phyloP scores from a whole-genome alignment of 2,113 vertebrate genomes.

The Pangasianodon gigas region DNA sequence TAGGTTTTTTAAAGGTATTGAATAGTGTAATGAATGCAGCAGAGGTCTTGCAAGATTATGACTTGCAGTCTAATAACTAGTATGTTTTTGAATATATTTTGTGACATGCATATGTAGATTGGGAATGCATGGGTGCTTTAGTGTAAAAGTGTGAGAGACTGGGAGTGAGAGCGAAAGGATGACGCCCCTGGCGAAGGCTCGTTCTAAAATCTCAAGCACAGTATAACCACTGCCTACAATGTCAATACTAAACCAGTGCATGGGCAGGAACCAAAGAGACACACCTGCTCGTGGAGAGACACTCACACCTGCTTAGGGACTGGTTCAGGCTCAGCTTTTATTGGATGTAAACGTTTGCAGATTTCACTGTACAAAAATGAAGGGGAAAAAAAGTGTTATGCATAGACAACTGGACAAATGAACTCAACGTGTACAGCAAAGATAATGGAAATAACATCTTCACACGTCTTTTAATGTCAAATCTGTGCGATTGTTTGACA shows the following conservation, averaged over 20 bases:
- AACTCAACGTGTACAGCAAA: slow-evolving; percentile 9
- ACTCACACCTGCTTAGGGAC: background rate
- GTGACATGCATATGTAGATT: background rate
- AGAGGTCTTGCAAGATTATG: slow-evolving; percentile 7
- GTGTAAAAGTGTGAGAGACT: background rate
- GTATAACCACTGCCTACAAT: slow-evolving; percentile 42
- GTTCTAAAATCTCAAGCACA: slow-evolving; percentile 8
- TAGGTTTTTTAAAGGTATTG: background rate
- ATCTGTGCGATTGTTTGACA: background rate
- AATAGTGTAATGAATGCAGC: background rate
- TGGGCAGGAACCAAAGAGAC: background rate
- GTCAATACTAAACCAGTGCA: background rate
- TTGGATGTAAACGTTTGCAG: slow-evolving; percentile 18
- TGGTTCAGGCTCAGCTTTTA: slow-evolving; percentile 23
- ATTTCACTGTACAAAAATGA: slow-evolving; percentile 21
- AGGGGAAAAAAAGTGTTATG: background rate
- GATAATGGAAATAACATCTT: background rate
- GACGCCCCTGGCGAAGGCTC: background rate
- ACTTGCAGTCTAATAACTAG: slow-evolving; percentile 19
- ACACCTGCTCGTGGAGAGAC: background rate
- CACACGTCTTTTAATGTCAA: background rate
- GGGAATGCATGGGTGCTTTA: background rate
- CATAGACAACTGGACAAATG: slow-evolving; percentile 7
- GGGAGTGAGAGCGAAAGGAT: background rate
- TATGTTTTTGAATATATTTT: background rate